Evolutionary conservation across 2,113 vertebrate species (phyloP), one percentile per base, ranked within the genome.

Genomic region (Corythoichthys intestinalis): DNA sequence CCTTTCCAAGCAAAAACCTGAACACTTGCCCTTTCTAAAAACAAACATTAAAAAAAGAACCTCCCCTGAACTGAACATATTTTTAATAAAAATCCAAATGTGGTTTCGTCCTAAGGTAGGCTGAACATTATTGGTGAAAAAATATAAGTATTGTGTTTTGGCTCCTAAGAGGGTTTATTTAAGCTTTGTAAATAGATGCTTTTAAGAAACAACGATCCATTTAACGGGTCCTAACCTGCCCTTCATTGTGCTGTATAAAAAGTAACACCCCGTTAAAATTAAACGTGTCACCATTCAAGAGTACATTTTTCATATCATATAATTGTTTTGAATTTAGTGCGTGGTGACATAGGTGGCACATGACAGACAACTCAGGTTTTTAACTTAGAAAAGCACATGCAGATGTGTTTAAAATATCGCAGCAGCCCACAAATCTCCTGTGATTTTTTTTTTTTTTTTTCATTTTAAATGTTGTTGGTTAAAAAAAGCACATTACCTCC

Each of bases 21-120:
- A 95, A 93, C 91, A 93, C 92, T 87, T 97, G 96, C 86, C 94
- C 94, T 87, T 98, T 95, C 87, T 98, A 93, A 76, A 82, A 70
- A 72, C 68, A 61, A 52, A 12, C n/a, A n/a, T 6, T 1, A 48
- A 54, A 20, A 20, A 50, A 52, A 62, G 38, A 71, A 59, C 28
- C 64, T 48, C 72, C 76, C 71, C 4, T 14, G 4, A 46, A 34
- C 11, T 47, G 44, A 47, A 13, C 15, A 20, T 62, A 20, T 62
- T 71, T 80, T 78, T 69, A 81, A 75, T 77, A 77, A 72, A 76
- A 74, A 70, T 46, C 70, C 77, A 74, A 53, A 53, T 88, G 83
- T 89, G 87, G 88, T 87, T 72, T 87, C 81, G 66, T 78, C 85
- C 68, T 87, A 93, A 95, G 93, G 93, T 94, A 94, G 93, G 94